Evolutionary conservation across 2,888 invertebrate genomes (phyloP).

Genomic region (Eupsilia transversa): DNA sequence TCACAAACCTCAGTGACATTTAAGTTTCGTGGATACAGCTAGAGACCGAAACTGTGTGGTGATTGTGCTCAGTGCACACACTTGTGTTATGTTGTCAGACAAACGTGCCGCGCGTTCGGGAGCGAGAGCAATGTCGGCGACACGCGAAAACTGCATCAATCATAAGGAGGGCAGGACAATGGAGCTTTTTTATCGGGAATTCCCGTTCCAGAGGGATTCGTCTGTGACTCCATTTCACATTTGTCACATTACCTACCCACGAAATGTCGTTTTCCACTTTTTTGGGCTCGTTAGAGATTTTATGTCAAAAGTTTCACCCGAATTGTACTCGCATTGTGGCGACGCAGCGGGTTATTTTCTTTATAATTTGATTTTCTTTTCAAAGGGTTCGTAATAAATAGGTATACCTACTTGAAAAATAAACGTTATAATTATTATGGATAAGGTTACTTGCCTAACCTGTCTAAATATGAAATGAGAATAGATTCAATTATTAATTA

Average conservation of each 20-base stretch:
- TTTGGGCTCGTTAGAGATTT: slow-evolving; percentile 60
- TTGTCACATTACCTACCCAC: slow-evolving; percentile 75
- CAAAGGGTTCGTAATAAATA: background rate
- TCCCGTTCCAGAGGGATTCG: slow-evolving; percentile 73
- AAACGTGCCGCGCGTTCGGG: slow-evolving; percentile 64
- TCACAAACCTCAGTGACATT: slow-evolving; percentile 56
- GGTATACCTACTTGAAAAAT: background rate
- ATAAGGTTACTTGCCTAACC: background rate
- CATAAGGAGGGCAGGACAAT: slow-evolving; percentile 80
- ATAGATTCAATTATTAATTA: background rate
- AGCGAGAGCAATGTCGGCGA: slow-evolving; percentile 71
- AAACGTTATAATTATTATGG: background rate
- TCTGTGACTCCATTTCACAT: slow-evolving; percentile 75
- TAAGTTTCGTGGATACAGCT: slow-evolving; percentile 50
- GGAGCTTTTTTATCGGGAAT: slow-evolving; percentile 77
- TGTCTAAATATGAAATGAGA: background rate
- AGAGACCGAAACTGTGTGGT: slow-evolving; percentile 43
- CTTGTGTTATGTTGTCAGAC: slow-evolving; percentile 60
- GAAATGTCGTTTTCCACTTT: slow-evolving; percentile 56
- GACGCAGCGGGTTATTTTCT: slow-evolving; percentile 32
- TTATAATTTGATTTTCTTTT: slow-evolving; percentile 25
- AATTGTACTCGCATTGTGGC: slow-evolving; percentile 50
- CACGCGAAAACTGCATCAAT: slow-evolving; percentile 85
- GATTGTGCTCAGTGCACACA: slow-evolving; percentile 58
- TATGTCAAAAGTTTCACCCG: slow-evolving; percentile 59